Evolutionary conservation across 2,888 invertebrate species (phyloP).

Genomic region (Idaea straminata): DNA sequence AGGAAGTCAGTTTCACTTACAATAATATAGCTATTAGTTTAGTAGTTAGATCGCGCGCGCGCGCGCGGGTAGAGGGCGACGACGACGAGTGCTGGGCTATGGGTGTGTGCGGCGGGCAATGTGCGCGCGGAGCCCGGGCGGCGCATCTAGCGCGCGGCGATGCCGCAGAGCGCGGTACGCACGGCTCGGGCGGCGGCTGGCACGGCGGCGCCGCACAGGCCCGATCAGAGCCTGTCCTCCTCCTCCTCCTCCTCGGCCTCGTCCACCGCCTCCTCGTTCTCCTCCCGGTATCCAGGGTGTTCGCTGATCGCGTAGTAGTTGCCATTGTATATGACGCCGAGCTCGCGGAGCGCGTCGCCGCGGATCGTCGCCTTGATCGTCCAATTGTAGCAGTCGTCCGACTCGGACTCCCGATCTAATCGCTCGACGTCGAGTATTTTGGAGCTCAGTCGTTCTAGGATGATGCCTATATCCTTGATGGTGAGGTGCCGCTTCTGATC

Average conservation of each 20-base stretch:
- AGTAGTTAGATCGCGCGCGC: conserved; percentile 47
- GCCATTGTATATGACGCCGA: conserved; percentile 96
- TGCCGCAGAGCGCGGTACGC: conserved; percentile 66
- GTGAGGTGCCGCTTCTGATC: conserved; percentile 95
- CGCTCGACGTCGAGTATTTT: conserved; percentile 97
- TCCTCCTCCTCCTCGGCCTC: conserved; percentile 92
- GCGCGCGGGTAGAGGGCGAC: conserved; percentile 19
- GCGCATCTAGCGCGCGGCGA: conserved; percentile 57
- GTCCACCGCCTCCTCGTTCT: conserved; percentile 91
- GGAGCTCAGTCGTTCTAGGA: conserved; percentile 93
- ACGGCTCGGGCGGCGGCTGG: conserved; percentile 68
- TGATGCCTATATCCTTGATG: conserved; percentile 97
- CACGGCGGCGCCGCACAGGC: conserved; percentile 77
- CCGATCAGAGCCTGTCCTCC: conserved; percentile 83
- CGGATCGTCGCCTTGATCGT: conserved; percentile 97
- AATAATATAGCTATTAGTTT: conserved; percentile 67
- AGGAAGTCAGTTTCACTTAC: conserved; percentile 78
- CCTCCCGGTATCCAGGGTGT: conserved; percentile 95
- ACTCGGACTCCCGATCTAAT: conserved; percentile 94
- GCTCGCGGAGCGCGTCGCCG: conserved; percentile 93
- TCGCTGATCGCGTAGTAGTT: conserved; percentile 97
- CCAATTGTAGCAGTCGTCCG: conserved; percentile 97
- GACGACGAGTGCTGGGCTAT: conserved; percentile 28
- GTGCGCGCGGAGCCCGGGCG: conserved; percentile 20
- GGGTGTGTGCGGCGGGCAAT: conserved; percentile 13